Percentiles rank a stretch among this genome's conserved stretches.
These are phyloP conservation scores for Mizuhopecten yessoensis DNA, from an alignment of 1,140 invertebrate genomes.

Conservation along the genomic window DNA sequence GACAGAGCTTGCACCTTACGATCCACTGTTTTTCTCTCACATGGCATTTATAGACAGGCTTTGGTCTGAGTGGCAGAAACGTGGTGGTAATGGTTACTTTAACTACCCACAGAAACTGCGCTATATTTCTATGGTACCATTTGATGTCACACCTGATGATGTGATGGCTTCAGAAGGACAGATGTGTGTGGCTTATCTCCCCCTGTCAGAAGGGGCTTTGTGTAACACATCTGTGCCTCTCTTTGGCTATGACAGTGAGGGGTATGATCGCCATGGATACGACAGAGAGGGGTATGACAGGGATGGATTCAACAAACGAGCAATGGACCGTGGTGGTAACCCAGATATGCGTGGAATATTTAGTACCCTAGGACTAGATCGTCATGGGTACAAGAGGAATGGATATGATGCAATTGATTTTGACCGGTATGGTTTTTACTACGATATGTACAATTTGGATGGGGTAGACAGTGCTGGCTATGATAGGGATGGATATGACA, in stretches of 20 bases:
- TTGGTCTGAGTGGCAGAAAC: conserved; percentile 76
- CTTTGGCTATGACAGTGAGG: conserved; percentile 69
- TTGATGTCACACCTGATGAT: conserved; percentile 73
- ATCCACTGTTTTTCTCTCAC: conserved; percentile 75
- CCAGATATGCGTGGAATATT: conserved; percentile 69
- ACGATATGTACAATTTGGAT: conserved; percentile 75
- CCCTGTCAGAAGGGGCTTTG: conserved; percentile 68
- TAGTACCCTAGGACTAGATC: conserved; percentile 70
- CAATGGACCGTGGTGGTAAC: conserved; percentile 67
- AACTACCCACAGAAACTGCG: conserved; percentile 64
- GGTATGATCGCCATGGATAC: conserved; percentile 76
- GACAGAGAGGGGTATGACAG: conserved; percentile 72
- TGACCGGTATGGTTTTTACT: conserved; percentile 74
- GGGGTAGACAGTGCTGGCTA: conserved; percentile 74
- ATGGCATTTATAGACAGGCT: conserved; percentile 77
- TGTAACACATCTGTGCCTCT: conserved; percentile 70
- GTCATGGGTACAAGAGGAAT: conserved; percentile 70
- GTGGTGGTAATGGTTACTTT: conserved; percentile 65
- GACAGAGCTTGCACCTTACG: conserved; percentile 72
- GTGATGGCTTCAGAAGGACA: conserved; percentile 70
- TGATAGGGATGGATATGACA: conserved; percentile 75
- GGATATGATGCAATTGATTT: conserved; percentile 75
- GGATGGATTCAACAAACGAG: conserved; percentile 70
- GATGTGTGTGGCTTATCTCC: conserved; percentile 76
- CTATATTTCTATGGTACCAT: conserved; percentile 74